Evolutionary conservation across 2,113 vertebrate genomes (phyloP).

Genomic region (Nycticryphes semicollaris): DNA sequence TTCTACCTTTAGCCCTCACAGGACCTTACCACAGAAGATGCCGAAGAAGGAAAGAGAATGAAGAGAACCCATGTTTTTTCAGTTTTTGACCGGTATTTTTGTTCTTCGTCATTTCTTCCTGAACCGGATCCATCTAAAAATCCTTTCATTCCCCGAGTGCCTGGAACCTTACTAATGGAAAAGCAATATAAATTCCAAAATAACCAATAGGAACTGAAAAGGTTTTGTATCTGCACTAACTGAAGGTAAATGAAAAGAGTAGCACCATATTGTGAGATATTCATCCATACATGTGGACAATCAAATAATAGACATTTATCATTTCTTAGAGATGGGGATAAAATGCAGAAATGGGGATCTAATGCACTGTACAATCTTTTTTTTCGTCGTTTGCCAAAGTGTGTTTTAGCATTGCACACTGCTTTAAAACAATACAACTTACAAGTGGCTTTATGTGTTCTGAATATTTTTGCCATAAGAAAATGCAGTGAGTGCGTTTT

Average conservation of each 20-base stretch:
- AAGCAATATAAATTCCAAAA: slow-evolving; percentile 78
- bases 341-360: slow-evolving; percentile 75
- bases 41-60: slow-evolving; percentile 2
- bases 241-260: slow-evolving; percentile 22
- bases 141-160: slow-evolving; percentile 70
- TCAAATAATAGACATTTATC: slow-evolving; percentile 47
- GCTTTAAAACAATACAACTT: slow-evolving; percentile 67
- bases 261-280: slow-evolving; percentile 38
- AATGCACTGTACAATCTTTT: slow-evolving; percentile 80
- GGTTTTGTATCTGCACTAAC: slow-evolving; percentile 68
- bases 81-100: not conserved
- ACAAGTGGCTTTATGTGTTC: slow-evolving; percentile 74
- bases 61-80: not conserved
- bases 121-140: not conserved
- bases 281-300: slow-evolving; percentile 64
- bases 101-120: not conserved
- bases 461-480: slow-evolving; percentile 77
- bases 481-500: slow-evolving; percentile 75
- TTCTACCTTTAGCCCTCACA: not conserved
- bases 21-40: not conserved
- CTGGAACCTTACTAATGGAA: slow-evolving; percentile 70
- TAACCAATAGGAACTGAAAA: slow-evolving; percentile 59
- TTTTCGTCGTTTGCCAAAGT: slow-evolving; percentile 74
- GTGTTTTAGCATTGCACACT: slow-evolving; percentile 68
- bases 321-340: slow-evolving; percentile 69